A percentile compares a stretch with the other conserved stretches of the same genome.
Evolutionary conservation across 1,140 invertebrate species (phyloP).

Genomic region (Cepaea nemoralis): DNA sequence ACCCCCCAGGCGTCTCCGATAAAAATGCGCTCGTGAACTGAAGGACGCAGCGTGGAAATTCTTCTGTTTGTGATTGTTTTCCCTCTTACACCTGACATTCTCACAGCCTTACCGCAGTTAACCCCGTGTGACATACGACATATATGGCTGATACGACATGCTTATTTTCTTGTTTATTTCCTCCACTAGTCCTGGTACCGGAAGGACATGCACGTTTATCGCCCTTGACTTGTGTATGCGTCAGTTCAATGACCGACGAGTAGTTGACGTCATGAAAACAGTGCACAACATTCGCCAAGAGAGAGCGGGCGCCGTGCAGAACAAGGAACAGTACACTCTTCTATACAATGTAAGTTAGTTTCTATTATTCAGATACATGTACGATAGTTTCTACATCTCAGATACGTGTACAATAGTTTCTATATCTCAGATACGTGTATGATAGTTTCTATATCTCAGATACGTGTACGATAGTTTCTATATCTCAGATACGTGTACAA

Average conservation of each 20-base stretch:
- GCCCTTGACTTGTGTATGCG: conserved; percentile 88
- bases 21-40: no score
- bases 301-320: conserved; percentile 88
- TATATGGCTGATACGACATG: no score
- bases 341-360: conserved; percentile 76
- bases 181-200: conserved; percentile 83
- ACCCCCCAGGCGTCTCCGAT: no score
- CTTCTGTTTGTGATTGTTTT: no score
- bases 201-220: conserved; percentile 88
- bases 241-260: conserved; percentile 83
- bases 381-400: neutral
- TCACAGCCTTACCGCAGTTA: no score
- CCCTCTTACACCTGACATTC: no score
- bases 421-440: neutral
- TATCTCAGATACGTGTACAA: neutral
- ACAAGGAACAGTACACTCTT: conserved; percentile 80
- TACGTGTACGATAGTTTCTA: neutral
- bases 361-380: neutral
- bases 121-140: no score
- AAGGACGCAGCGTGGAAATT: no score
- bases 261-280: conserved; percentile 86
- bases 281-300: conserved; percentile 87
- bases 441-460: neutral
- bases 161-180: conserved; percentile 1
- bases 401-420: neutral